phyloP scores from a whole-genome alignment of 2,797 vertebrate species.

The Notolepis coatsorum region DNA sequence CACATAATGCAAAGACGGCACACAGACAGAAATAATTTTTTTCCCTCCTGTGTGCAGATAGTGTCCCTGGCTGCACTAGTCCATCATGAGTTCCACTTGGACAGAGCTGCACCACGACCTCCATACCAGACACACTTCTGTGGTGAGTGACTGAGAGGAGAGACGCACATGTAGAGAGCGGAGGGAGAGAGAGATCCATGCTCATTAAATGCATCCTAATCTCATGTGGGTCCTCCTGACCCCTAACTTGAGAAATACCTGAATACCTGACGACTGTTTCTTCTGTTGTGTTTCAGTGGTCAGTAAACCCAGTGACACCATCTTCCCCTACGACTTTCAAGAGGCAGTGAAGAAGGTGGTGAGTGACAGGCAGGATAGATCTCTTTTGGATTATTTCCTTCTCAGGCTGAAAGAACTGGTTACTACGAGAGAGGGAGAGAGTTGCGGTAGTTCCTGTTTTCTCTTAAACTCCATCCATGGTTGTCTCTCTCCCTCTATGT shows the following conservation, averaged over 20 bases:
- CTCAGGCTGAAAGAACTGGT: too few relatives aligned
- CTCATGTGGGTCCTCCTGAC: too few relatives aligned
- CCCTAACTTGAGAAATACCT: background rate
- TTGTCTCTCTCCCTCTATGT: too few relatives aligned
- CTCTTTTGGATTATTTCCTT: too few relatives aligned
- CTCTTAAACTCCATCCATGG: too few relatives aligned
- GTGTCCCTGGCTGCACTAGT: constrained; percentile 91
- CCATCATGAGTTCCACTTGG: constrained; percentile 90
- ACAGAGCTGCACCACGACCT: constrained; percentile 91
- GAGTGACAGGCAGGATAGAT: too few relatives aligned
- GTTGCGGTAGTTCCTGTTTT: too few relatives aligned
- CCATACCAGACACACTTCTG: constrained; percentile 95
- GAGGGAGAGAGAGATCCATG: background rate
- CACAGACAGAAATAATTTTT: too few relatives aligned
- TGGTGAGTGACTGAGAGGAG: constrained; percentile 78
- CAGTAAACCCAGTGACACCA: constrained; percentile 92
- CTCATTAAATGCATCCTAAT: background rate
- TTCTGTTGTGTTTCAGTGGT: constrained; percentile 82
- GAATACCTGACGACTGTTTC: background rate
- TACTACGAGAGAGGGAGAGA: too few relatives aligned
- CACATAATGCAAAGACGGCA: too few relatives aligned
- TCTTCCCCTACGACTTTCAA: constrained; percentile 94
- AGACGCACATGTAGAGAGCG: background rate
- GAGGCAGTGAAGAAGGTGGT: constrained; percentile 91
- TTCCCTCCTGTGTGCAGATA: constrained; percentile 75